Evolutionary conservation across 2,888 invertebrate species (phyloP), one percentile per base, ranked within the genome.

Genomic region (Hirtodrosophila confusa): DNA sequence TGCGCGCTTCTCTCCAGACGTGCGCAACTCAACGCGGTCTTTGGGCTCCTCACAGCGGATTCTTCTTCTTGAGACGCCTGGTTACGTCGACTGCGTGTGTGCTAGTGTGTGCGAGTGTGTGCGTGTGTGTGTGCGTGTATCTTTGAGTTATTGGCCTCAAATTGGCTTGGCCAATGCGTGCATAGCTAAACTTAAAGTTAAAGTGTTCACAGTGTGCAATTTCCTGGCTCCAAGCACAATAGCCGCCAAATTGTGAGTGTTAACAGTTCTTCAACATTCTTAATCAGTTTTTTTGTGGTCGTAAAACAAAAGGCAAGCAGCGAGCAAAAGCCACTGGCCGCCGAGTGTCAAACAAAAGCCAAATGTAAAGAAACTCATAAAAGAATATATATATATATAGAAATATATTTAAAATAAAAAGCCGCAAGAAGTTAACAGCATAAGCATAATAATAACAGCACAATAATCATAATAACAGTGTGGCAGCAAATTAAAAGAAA

Each of bases 321-420:
- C n/a, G n/a, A n/a, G n/a, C n/a, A n/a, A n/a, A n/a, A n/a, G n/a
- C n/a, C n/a, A n/a, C n/a, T n/a, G n/a, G n/a, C n/a, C n/a, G n/a
- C n/a, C n/a, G n/a, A n/a, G n/a, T n/a, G n/a, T n/a, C n/a, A 74
- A 75, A 75, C 75, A 69, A 80, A 78, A 83, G 85, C 75, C 76
- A 82, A 82, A 83, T 69, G 80, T 80, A 76, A 86, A 88, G 58
- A 80, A 88, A 79, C 89, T 76, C 88, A 78, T 80, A 75, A 85
- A 80, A 82, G 65, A 50, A 54, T 47, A 53, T n/a, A n/a, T n/a
- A 48, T 12, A 68, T 31, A 47, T 45, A 53, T 41, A 41, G 48
- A 49, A 58, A 53, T 33, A 43, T 24, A 51, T 53, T 29, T 53
- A 23, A 39, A 47, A 33, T 29, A 47, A 58, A 63, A 61, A 61